phyloP scores from a whole-genome alignment of 2,888 invertebrate genomes.

The Peribatodes rhomboidaria region DNA sequence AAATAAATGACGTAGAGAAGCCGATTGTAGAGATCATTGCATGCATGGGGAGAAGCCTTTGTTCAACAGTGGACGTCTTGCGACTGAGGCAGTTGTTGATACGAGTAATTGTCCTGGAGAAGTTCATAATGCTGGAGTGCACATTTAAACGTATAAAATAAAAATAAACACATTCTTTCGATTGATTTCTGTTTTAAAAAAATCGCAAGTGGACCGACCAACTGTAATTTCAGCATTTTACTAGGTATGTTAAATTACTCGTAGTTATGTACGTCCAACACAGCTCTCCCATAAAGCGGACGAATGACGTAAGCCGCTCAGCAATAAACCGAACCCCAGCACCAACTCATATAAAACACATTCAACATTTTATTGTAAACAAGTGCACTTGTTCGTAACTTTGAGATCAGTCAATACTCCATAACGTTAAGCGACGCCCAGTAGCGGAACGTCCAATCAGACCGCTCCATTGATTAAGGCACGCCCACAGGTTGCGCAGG shows the following conservation, averaged over 20 bases:
- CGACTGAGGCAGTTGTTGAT: no score
- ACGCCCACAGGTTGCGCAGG: slow-evolving; percentile 76
- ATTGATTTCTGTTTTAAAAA: no score
- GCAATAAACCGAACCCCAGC: slow-evolving; percentile 79
- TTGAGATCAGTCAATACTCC: slow-evolving; percentile 77
- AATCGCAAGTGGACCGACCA: background rate
- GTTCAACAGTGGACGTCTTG: no score
- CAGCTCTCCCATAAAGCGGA: slow-evolving; percentile 52
- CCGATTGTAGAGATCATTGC: no score
- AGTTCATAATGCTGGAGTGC: no score
- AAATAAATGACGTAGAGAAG: no score
- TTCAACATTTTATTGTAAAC: slow-evolving; percentile 84
- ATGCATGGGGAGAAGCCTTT: no score
- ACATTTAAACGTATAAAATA: no score
- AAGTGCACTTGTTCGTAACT: slow-evolving; percentile 78
- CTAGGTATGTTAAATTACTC: slow-evolving; percentile 7
- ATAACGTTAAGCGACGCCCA: slow-evolving; percentile 71
- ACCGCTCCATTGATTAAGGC: slow-evolving; percentile 56
- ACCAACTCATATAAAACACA: slow-evolving; percentile 83
- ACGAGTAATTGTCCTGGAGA: no score
- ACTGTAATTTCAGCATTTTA: slow-evolving; percentile 3
- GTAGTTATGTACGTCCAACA: slow-evolving; percentile 41
- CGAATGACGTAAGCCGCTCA: slow-evolving; percentile 70
- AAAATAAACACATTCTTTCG: no score
- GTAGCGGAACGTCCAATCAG: slow-evolving; percentile 63